Evolutionary conservation across 2,113 vertebrate species (phyloP), one percentile per base, ranked within the genome.

Genomic region (Labrus mixtus): DNA sequence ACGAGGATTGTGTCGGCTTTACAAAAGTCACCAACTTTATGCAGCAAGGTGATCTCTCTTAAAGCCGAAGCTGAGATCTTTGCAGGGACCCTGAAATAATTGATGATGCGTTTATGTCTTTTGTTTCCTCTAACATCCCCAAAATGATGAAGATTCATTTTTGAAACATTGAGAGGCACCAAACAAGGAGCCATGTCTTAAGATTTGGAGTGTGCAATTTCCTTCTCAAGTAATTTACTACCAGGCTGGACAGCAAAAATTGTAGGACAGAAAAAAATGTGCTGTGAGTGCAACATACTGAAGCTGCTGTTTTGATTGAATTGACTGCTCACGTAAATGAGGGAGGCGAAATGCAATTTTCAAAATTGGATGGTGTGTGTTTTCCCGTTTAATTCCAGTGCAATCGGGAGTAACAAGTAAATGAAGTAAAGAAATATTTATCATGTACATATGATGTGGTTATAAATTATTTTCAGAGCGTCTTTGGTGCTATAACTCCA

Each of bases 21-120:
- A 76, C 71, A 76, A 13, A 78, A 77, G 41, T 63, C 46, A 23
- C 60, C 56, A 68, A 68, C 10, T 43, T 78, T 60, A 69, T 71
- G 59, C 25, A 54, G 67, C 41, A 45, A 37, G 33, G 19, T 55
- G 79, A 86, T 78, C 68, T 65, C 13, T 19, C 57, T 60, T 16
- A 37, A 20, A 70, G 29, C 57, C 62, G 57, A 23, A 9, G 56
- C 11, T 23, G 37, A 43, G 43, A 45, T 45, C 12, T 45, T 45
- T 45, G 43, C 4, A 15, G 12, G 12, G 43, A 15, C 16, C 4
- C 16, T 48, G 46, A 48, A 19, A 48, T 7, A 3, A 19, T 15
- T 4, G 16, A 19, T 48, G 46, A 17, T 19, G 15, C 46, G 7
- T 19, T 17, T 19, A 17, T 33, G 8, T 33, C 22, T 13, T 10